Evolutionary conservation across 2,797 vertebrate genomes (phyloP), one percentile per base, ranked within the genome.

Genomic region (Bovichtus variegatus): DNA sequence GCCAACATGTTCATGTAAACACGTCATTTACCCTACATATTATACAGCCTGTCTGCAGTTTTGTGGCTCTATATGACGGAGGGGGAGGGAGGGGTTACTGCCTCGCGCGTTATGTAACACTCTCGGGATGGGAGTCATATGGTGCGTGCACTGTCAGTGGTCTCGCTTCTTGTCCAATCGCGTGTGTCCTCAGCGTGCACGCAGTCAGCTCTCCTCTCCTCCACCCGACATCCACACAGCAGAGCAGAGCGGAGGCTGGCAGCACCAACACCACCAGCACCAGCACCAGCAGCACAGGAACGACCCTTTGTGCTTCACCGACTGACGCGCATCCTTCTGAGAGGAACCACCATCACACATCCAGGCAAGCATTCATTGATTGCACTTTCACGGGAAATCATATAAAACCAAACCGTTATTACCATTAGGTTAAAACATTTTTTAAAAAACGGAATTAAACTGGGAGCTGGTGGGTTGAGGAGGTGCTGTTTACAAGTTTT

Each of bases 91-190:
- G 46, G 66, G 86, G 89, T 93, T 92, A 78, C 85, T 53, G 76
- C 68, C 51, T 72, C 59, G 0, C 64, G 55, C 38, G 79, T 95
- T 95, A 93, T 93, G 92, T 94, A 95, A 95, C 90, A 74, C 85
- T 77, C 86, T 77, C 40, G 82, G 71, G 87, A 77, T 76, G 89
- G 67, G 23, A 25, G 88, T 89, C 85, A 74, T 84, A 58, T 46
- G 78, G 86, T 63, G 76, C 78, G 76, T 66, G 83, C 70, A 34
- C 79, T 38, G 78, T 83, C 81, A 77, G 70, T 76, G 88, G 50
- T 87, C 76, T 53, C 58, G 77, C 49, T 34, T 66, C 51, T 80
- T 31, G 79, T 84, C 86, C 83, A 79, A 77, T 90, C 70, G 66
- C 16, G 80, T 76, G 79, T 54, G 88, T 89, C 65, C 64, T 81